These are phyloP conservation scores for Camponotus vicinus DNA, from an alignment of 1,140 invertebrate species.

Conservation along the genomic window DNA sequence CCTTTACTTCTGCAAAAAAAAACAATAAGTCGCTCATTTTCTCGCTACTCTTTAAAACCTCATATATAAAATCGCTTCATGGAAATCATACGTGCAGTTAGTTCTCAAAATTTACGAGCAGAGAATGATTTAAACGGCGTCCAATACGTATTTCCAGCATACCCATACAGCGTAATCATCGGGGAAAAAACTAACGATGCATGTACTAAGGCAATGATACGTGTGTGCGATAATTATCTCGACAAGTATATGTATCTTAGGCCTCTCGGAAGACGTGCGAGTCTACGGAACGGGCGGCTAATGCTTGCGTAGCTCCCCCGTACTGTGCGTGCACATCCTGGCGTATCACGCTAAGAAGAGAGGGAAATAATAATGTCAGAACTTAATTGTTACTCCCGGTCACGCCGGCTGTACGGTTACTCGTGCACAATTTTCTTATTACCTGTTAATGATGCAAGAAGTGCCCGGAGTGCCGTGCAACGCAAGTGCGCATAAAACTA, in stretches of 20 bases:
- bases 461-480: constrained; percentile 48
- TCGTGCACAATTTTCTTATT: constrained; percentile 75
- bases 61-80: neutral
- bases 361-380: constrained; percentile 71
- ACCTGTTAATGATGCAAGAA: constrained; percentile 76
- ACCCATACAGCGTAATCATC: constrained; percentile 15
- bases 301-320: constrained; percentile 1
- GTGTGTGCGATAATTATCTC: constrained; percentile 42
- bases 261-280: constrained; percentile 36
- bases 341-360: constrained; percentile 26
- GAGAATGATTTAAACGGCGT: constrained; percentile 15
- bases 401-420: constrained; percentile 67
- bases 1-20: neutral
- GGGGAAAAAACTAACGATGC: constrained; percentile 23
- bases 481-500: constrained; percentile 71
- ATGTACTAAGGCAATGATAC: constrained; percentile 3
- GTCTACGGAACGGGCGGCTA: constrained; percentile 20
- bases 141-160: constrained; percentile 5
- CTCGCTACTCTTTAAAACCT: neutral
- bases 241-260: constrained; percentile 39
- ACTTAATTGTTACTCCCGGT: constrained; percentile 70
- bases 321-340: neutral
- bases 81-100: neutral
- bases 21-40: neutral
- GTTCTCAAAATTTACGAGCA: constrained; percentile 39